Base-by-base conservation (phyloP, 2,113 vertebrate species). In the Megaceryle torquata region DNA sequence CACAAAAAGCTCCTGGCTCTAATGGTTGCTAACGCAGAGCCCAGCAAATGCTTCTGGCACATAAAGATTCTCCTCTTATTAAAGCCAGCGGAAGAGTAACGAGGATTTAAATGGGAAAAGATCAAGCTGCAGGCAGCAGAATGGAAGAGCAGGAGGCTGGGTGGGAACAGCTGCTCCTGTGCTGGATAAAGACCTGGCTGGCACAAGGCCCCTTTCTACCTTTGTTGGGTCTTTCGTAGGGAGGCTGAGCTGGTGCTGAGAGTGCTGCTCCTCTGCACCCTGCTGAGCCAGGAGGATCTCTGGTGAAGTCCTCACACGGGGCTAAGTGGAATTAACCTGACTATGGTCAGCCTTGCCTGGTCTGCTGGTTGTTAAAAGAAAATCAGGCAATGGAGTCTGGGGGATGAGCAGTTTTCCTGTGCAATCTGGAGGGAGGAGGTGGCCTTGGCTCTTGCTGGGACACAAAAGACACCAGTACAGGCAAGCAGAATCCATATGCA, bases 221-320 rank as follows among this genome's bases (percentile, higher is more conserved):
- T 37, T 28, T 2, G 2, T 29, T 35, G 29, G 21, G 59, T 9
- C 43, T 56, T 44, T 19, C 13, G 11, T 0, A 33, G 28, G 29
- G 22, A 37, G 28, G 60, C 39, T 46, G 69, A 81, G 60, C 53
- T 21, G 43, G 74, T n/a, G 67, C 68, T 5, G 1, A 0, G 13
- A 28, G 60, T 0, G 4, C n/a, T 24, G 75, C 59, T 69, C 37
- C 46, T 21, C 65, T 8, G 46, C 54, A 37, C 61, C 60, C 6
- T 0, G 2, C 39, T 26, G 60, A 31, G 72, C n/a, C 46, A 44
- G 33, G 31, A 28, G 37, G 18, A 6, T 28, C 11, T 8, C 25
- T 4, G 1, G 22, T 2, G 2, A 41, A 56, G 59, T 31, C 41
- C 59, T 61, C 4, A 2, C 1, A 0, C 0, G 5, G 48, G 35